phyloP scores from a whole-genome alignment of 2,888 invertebrate species.

The Tenthredo livida region DNA sequence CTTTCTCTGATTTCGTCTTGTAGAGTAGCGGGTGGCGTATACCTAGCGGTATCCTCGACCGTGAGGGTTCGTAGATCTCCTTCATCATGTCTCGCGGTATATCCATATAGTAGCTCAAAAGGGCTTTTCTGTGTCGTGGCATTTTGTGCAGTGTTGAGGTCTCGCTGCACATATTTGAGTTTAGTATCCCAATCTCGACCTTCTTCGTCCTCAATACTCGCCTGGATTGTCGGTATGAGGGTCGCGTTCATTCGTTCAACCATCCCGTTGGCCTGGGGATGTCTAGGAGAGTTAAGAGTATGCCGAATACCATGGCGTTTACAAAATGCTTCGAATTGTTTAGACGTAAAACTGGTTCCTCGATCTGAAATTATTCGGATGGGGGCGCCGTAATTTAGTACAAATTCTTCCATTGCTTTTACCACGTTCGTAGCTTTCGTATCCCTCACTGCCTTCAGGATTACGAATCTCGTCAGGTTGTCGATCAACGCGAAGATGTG shows the following conservation, averaged over 20 bases:
- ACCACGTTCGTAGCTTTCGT: background rate
- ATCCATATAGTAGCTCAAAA: too few species aligned
- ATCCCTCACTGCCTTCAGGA: background rate
- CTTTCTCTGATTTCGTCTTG: too few species aligned
- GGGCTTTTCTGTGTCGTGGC: too few species aligned
- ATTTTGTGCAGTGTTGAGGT: too few species aligned
- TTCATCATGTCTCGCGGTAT: too few species aligned
- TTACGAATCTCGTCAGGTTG: constrained; percentile 60
- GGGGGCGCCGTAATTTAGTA: background rate
- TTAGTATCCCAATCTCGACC: too few species aligned
- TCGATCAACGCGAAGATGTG: constrained; percentile 61
- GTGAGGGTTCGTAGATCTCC: too few species aligned
- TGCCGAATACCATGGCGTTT: constrained; percentile 54
- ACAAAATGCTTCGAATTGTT: constrained; percentile 56
- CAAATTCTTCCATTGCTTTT: background rate
- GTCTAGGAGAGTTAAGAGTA: constrained; percentile 55
- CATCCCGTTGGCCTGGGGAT: constrained; percentile 61
- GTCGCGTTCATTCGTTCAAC: constrained; percentile 55
- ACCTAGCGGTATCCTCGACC: too few species aligned
- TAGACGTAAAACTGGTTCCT: constrained; percentile 55
- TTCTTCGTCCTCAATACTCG: background rate
- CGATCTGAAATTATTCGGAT: constrained; percentile 55
- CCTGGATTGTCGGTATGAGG: constrained; percentile 23
- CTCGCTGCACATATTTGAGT: too few species aligned
- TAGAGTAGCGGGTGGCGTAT: too few species aligned